Percentiles rank a stretch among this genome's conserved stretches.
Evolutionary conservation across 2,888 invertebrate species (phyloP).

Genomic region (Tenodera sinensis): DNA sequence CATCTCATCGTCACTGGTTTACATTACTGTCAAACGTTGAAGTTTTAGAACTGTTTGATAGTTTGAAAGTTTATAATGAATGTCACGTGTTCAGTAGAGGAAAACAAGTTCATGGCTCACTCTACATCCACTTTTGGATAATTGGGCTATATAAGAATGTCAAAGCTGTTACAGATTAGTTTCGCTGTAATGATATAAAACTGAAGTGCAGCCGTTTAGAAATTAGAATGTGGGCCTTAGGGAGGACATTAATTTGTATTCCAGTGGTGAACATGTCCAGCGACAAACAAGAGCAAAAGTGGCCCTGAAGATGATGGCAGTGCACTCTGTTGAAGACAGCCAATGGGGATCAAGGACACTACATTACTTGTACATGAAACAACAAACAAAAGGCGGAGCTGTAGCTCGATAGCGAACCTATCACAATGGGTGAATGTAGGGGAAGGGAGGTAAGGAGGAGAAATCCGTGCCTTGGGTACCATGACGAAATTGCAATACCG

Average conservation of each 20-base stretch:
- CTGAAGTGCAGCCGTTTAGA: too few relatives aligned
- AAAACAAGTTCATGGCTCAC: too few relatives aligned
- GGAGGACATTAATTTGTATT: background rate
- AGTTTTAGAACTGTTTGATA: too few relatives aligned
- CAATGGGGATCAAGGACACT: conserved; percentile 1
- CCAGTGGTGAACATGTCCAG: background rate
- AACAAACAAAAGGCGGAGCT: conserved; percentile 10
- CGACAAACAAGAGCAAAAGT: background rate
- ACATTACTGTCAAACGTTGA: too few relatives aligned
- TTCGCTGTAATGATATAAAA: too few relatives aligned
- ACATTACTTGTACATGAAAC: background rate
- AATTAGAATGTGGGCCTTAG: background rate
- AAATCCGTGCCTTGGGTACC: background rate
- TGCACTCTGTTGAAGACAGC: background rate
- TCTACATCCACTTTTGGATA: too few relatives aligned
- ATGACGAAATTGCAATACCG: background rate
- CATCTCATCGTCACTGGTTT: too few relatives aligned
- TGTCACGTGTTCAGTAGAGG: too few relatives aligned
- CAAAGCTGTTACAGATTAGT: too few relatives aligned
- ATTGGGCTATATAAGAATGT: too few relatives aligned
- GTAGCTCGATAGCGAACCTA: background rate
- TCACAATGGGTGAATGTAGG: background rate
- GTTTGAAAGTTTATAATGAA: too few relatives aligned
- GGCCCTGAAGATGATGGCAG: background rate
- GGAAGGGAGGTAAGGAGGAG: background rate